Base-by-base conservation (phyloP, 2,797 vertebrate species). In the Ctenopoma multispine region DNA sequence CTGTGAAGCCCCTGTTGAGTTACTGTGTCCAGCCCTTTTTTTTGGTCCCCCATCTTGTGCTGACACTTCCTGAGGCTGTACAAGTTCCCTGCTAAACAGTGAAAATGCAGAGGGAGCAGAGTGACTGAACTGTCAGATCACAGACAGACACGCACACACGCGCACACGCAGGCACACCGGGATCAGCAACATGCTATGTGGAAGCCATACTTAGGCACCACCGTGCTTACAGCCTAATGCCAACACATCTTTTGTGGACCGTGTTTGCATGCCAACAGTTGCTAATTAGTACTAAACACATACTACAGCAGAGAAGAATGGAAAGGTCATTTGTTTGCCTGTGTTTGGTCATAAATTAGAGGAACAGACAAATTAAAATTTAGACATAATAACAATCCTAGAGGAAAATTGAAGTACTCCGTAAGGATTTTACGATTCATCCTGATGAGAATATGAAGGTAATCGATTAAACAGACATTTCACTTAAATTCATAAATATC, bases 11-110 rank as follows among this genome's bases (percentile, higher is more conserved):
- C 57, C 38, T 27, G 67, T 20, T 48, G 21, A 73, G 46, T 40
- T 7, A 15, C n/a, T 31, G 11, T 23, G 48, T 55, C 11, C 7
- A n/a, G 27, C 55, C 46, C 11, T 24, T 43, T 21, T 31, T 41
- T 24, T n/a, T 15, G 29, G 4, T 4, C 15, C 38, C 18, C 17
- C 24, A 43, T 7, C 48, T 23, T 17, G 23, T 34, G 24, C 68
- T 47, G 38, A 63, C 48, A 21, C 31, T 57, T 57, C 38, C 38
- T 27, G 58, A 54, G 54, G 68, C 46, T 60, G 55, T 27, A 31
- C 18, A 71, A 62, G 46, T 38, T 49, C 57, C 29, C 73, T 59
- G 65, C 34, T 24, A 53, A 83, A 23, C 29, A 1, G 48, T 51
- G 41, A 66, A 63, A 71, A 46, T 47, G 62, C 50, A 74, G n/a